Percentiles rank a stretch among this genome's conserved stretches.
These are phyloP conservation scores for Redunca redunca DNA, from an alignment of 2,113 vertebrate species.

Conservation along the genomic window DNA sequence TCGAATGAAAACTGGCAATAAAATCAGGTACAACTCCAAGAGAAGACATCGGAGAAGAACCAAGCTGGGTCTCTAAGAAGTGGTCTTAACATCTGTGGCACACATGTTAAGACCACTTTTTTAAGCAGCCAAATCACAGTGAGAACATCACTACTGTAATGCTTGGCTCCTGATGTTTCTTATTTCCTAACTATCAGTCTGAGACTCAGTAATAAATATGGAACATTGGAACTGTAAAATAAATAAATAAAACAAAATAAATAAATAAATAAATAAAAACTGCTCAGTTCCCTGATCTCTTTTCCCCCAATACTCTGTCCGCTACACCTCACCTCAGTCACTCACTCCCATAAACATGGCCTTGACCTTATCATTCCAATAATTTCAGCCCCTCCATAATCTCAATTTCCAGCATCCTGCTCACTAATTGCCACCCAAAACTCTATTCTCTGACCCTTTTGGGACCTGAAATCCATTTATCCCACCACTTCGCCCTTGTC, in stretches of 20 bases:
- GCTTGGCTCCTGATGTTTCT: not conserved
- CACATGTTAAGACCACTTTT: not conserved
- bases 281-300: not conserved
- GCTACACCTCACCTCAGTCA: not conserved
- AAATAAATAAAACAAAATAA: too few relatives aligned
- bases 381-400: not conserved
- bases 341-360: not conserved
- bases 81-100: too few relatives aligned
- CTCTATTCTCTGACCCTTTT: not conserved
- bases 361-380: not conserved
- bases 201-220: constrained; percentile 42
- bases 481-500: not conserved
- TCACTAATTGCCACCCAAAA: not conserved
- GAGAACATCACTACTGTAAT: not conserved
- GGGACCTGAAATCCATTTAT: too few relatives aligned
- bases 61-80: constrained; percentile 92
- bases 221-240: not conserved
- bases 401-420: not conserved
- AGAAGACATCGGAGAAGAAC: constrained; percentile 99
- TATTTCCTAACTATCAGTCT: not conserved
- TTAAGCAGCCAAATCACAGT: not conserved
- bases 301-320: not conserved
- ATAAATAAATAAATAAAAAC: not conserved
- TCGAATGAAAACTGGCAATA: too few relatives aligned
- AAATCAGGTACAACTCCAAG: constrained; percentile 93